Evolutionary conservation across 2,797 vertebrate species (phyloP), one percentile per base, ranked within the genome.

Genomic region (Phyllotis vaccarum): DNA sequence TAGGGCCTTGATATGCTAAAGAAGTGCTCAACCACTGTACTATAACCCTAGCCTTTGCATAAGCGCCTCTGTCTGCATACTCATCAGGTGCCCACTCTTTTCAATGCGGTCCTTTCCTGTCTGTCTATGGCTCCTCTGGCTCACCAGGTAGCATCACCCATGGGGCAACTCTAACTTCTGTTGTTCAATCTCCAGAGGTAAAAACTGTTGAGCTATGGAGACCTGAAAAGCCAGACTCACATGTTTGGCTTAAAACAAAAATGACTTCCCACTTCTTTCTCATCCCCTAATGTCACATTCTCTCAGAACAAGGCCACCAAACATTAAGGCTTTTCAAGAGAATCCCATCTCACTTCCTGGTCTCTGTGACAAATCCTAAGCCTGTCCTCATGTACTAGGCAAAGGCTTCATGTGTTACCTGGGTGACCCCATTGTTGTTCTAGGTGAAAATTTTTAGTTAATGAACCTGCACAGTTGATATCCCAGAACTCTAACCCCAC

Each of bases 311-410:
- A 83, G 34, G 13, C 31, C 56, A 85, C 58, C 60, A 54, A 22
- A 54, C 27, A 70, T 0, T 4, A 46, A 68, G 14, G 49, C 62
- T 86, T 76, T 95, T 80, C 81, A 76, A 29, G 92, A 93, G 93
- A 54, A 2, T 21, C 40, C 3, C 52, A 12, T 17, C 31, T 29
- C 29, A 5, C 34, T 54, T 83, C 19, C 22, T 9, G n/a, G 37
- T 78, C 58, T 80, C 89, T 91, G 83, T 40, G 76, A 40, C 58
- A 96, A 29, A 83, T 60, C 62, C 31, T 86, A 14, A 74, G 60
- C 34, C 11, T 7, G 4, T 27, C 34, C n/a, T 37, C 6, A 0
- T 12, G 60, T 40, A 40, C n/a, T 0, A 9, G 91, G 29, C 14
- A 14, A 86, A 93, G 34, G 29, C 43, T 52, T 62, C 64, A 29